phyloP scores from a whole-genome alignment of 1,140 invertebrate genomes.

The Ectropis grisescens region DNA sequence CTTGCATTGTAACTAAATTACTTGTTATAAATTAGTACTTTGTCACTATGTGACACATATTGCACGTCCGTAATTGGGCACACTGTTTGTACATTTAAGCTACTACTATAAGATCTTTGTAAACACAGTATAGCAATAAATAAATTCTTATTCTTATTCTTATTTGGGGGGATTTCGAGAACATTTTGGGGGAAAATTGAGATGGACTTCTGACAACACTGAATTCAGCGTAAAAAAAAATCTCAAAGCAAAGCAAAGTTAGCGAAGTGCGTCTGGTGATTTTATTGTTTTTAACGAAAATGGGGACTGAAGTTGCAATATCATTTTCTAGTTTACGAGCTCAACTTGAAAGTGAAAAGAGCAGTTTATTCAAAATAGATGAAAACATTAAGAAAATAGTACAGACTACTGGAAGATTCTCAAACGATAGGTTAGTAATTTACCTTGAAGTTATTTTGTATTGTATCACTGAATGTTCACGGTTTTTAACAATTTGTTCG shows the following conservation, averaged over 20 bases:
- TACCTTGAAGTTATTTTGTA: constrained; percentile 11
- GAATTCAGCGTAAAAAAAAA: background rate
- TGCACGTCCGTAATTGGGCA: no score
- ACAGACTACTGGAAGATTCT: constrained; percentile 56
- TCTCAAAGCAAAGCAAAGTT: background rate
- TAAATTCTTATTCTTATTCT: no score
- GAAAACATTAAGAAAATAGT: constrained; percentile 67
- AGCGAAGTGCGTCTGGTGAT: background rate
- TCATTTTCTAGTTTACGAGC: constrained; percentile 57
- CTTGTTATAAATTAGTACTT: no score
- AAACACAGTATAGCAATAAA: no score
- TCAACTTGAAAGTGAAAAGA: constrained; percentile 60
- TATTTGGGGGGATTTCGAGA: no score
- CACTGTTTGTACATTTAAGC: no score
- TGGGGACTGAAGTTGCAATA: constrained; percentile 63
- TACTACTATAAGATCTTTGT: no score
- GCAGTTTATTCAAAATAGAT: constrained; percentile 63
- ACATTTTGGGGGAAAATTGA: background rate
- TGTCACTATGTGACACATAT: no score
- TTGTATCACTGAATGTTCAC: constrained; percentile 6
- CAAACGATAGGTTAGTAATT: constrained; percentile 58
- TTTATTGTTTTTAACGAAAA: constrained; percentile 16
- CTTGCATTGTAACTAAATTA: no score
- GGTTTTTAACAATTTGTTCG: constrained; percentile 10
- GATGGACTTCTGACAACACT: background rate